Conservation (phyloP, 2,113 vertebrate species). For the Bagarius yarrelli region DNA sequence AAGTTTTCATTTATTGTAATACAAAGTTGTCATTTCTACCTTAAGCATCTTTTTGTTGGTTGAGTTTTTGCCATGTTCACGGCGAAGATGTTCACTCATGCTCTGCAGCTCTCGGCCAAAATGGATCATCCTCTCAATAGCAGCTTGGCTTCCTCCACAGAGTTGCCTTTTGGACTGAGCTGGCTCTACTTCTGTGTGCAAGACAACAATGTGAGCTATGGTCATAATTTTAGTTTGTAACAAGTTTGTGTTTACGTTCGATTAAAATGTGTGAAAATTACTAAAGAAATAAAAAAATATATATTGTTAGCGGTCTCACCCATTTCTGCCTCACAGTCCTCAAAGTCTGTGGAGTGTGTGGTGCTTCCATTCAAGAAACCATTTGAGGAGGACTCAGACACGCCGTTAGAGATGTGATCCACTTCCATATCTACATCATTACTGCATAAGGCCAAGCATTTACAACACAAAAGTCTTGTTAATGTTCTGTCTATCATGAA, state of each 20-base stretch:
- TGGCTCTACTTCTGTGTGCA: conserved; percentile 86
- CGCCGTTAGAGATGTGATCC: conserved; percentile 95
- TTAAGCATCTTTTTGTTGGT: conserved; percentile 98
- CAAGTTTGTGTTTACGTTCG: not conserved
- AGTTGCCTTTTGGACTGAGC: conserved; percentile 89
- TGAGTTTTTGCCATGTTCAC: conserved; percentile 94
- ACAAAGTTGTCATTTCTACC: conserved; percentile 62
- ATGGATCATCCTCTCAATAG: conserved; percentile 98
- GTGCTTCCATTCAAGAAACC: conserved; percentile 97
- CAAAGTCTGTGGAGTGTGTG: conserved; percentile 87
- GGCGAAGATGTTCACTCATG: conserved; percentile 95
- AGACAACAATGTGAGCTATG: not conserved
- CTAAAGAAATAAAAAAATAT: not conserved
- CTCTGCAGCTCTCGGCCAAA: conserved; percentile 96
- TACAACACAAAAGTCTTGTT: not conserved
- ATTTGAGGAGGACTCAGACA: conserved; percentile 92
- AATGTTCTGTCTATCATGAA: not conserved
- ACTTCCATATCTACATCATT: conserved; percentile 98
- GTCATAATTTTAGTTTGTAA: not conserved
- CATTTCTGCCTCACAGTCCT: conserved; percentile 97
- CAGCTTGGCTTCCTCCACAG: conserved; percentile 94
- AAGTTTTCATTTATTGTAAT: not conserved
- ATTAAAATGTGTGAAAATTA: not conserved
- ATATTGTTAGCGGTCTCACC: conserved; percentile 71
- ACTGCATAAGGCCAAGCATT: conserved; percentile 58